phyloP scores from a whole-genome alignment of 2,797 vertebrate genomes.

The Jordanella pulchra region DNA sequence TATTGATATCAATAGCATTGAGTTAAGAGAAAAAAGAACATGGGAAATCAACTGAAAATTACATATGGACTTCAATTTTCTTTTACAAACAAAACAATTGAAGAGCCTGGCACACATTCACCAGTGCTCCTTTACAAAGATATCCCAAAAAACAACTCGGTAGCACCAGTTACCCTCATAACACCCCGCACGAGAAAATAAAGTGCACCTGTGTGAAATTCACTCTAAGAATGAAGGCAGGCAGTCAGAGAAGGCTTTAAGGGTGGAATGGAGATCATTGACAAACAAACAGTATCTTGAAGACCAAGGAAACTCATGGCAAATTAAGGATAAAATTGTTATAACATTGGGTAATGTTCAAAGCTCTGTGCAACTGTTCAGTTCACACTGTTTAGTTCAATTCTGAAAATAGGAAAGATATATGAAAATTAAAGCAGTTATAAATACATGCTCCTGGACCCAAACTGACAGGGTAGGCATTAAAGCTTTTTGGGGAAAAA shows the following conservation, averaged over 20 bases:
- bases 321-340: background rate
- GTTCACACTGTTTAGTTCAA: background rate
- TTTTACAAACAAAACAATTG: background rate
- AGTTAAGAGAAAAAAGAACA: too few species aligned
- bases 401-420: background rate
- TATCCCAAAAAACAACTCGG: background rate
- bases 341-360: background rate
- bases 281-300: background rate
- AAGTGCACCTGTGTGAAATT: background rate
- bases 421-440: background rate
- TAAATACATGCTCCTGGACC: background rate
- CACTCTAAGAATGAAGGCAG: background rate
- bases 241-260: background rate
- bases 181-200: background rate
- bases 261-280: background rate
- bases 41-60: too few species aligned
- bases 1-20: too few species aligned
- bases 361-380: background rate
- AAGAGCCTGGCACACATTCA: background rate
- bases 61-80: background rate
- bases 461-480: too few species aligned
- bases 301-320: background rate
- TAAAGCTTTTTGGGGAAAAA: too few species aligned
- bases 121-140: background rate
- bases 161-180: background rate